Evolutionary conservation across 2,113 vertebrate species (phyloP).

Genomic region (Thymallus thymallus): DNA sequence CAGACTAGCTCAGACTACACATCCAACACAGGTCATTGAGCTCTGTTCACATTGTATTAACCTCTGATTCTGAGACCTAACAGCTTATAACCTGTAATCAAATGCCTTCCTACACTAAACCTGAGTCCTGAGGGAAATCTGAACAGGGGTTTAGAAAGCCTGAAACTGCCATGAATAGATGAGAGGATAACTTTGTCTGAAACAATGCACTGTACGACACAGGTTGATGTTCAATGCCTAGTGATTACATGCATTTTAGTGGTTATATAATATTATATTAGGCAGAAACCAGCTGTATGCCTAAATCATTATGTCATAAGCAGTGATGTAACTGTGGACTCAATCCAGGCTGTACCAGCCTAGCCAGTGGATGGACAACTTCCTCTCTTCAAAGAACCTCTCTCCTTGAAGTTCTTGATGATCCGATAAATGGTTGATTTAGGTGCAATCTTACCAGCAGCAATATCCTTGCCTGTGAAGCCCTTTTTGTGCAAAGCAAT

Average conservation of each 20-base stretch:
- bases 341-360: not conserved
- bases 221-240: not conserved
- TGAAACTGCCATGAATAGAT: not conserved
- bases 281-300: not conserved
- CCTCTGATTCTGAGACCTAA: not conserved
- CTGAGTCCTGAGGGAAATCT: not conserved
- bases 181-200: not conserved
- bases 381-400: not conserved
- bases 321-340: not conserved
- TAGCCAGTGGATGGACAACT: not conserved
- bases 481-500: no score
- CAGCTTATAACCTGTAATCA: not conserved
- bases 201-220: not conserved
- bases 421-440: no score
- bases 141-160: not conserved
- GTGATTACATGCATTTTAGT: not conserved
- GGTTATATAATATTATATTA: not conserved
- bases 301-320: not conserved
- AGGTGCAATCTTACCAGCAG: no score
- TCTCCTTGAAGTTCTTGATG: no score
- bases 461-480: no score
- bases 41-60: not conserved
- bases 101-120: not conserved
- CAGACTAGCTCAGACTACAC: not conserved
- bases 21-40: not conserved